Conservation (phyloP, 2,888 invertebrate species). For the Caenorhabditis angaria region DNA sequence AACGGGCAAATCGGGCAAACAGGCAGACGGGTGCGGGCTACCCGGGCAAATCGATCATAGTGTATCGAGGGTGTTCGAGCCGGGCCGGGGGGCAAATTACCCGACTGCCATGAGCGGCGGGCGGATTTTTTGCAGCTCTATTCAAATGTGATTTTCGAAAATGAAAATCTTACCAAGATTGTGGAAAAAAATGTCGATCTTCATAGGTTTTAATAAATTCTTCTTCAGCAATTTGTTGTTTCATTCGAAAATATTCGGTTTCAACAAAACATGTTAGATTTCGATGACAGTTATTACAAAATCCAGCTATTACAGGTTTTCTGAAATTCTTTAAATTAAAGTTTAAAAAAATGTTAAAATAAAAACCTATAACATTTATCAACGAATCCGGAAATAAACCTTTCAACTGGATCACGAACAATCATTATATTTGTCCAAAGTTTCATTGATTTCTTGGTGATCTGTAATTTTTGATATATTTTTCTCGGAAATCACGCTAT, state of each 20-base stretch:
- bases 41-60: no score
- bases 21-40: no score
- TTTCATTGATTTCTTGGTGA: neutral
- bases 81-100: no score
- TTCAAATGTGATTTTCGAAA: no score
- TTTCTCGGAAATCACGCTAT: neutral
- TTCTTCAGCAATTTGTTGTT: constrained; percentile 16
- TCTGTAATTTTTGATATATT: neutral
- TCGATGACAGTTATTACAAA: constrained; percentile 50
- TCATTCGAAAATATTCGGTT: constrained; percentile 40
- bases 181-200: constrained; percentile 60
- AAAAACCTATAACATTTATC: constrained; percentile 52
- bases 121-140: constrained; percentile 1
- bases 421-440: constrained; percentile 45
- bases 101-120: no score
- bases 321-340: constrained; percentile 11
- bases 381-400: constrained; percentile 57
- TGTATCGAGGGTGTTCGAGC: no score
- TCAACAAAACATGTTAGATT: constrained; percentile 61
- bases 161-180: constrained; percentile 49
- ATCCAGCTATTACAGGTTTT: constrained; percentile 20
- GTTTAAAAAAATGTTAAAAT: constrained; percentile 8
- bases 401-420: constrained; percentile 57
- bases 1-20: no score
- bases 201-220: constrained; percentile 36